Evolutionary conservation across 2,888 invertebrate species (phyloP), one percentile per base, ranked within the genome.

Genomic region (Eueremaeus valkanovi): DNA sequence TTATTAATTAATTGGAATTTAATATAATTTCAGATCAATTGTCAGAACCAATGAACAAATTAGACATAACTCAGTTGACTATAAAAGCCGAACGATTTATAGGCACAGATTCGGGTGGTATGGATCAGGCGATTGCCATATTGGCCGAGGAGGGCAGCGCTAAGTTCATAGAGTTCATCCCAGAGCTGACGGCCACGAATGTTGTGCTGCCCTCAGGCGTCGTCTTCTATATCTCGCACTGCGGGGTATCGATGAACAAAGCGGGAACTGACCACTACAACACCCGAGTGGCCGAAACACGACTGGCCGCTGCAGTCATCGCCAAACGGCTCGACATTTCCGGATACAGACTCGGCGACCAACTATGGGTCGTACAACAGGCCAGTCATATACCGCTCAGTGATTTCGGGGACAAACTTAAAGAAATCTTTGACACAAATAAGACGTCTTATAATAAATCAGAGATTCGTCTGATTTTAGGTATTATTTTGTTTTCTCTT

Each of bases 121-220:
- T 99, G 99, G 99, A 99, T 85, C 99, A 99, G 85, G 97, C 99
- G 0, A 96, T 97, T 81, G 95, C 94, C 73, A 93, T 96, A 84
- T 87, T 97, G 58, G 98, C 92, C 3, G 88, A 85, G 73, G 78
- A 81, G 89, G 89, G 92, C 78, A 89, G 89, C 81, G 94, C 97
- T 0, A 95, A 95, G 83, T 88, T 92, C 81, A 98, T 99, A 79
- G 92, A 95, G 81, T 99, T 97, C 86, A 88, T 92, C 81, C 99
- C 99, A 0, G 55, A n/a, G 21, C 84, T 97, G 75, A 86, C 87
- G 77, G 89, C 91, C 6, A 86, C 87, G 42, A 89, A 92, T 77
- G 89, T 98, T n/a, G 85, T 85, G 5, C 84, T 99, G 74, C 98
- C 99, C 0, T 83, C 86, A 77, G 89, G 89, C 77, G 92, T 91